phyloP scores from a whole-genome alignment of 2,797 vertebrate genomes.

The Lepidocolaptes lacrymiger region DNA sequence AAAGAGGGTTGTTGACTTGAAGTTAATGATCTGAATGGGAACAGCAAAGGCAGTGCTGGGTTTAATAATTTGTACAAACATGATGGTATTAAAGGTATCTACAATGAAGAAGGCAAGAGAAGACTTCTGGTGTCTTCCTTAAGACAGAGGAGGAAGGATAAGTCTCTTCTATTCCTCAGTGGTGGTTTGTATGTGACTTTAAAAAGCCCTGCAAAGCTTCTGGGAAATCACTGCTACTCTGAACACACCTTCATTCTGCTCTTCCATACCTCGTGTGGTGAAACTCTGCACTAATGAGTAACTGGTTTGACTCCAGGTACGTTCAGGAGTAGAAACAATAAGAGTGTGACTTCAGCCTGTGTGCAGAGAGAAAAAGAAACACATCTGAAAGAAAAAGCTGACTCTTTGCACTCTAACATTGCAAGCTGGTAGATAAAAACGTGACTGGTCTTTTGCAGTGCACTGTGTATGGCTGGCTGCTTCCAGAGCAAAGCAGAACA shows the following conservation, averaged over 20 bases:
- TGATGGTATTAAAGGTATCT: not conserved
- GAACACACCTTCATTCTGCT: not conserved
- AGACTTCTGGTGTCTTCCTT: not conserved
- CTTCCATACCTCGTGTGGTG: not conserved
- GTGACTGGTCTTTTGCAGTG: not conserved
- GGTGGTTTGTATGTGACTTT: not conserved
- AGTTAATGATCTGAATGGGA: not conserved
- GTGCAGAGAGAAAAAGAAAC: not conserved
- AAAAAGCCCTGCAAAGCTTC: not conserved
- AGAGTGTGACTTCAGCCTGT: fast-evolving
- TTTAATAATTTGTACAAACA: not conserved
- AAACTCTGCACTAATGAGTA: not conserved
- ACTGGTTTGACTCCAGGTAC: not conserved
- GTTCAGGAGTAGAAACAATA: not conserved
- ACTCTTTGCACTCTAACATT: not conserved
- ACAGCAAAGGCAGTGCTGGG: not conserved
- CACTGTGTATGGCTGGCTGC: fast-evolving
- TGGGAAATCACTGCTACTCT: not conserved
- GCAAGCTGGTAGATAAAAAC: not conserved
- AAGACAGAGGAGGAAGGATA: not conserved
- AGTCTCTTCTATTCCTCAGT: not conserved
- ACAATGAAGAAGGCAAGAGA: not conserved
- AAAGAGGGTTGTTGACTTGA: not conserved
- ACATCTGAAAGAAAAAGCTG: fast-evolving
- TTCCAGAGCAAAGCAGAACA: not conserved